A percentile compares a stretch with the other conserved stretches of the same genome.
Conservation (phyloP, 2,888 invertebrate species). For the Argyresthia albistria region DNA sequence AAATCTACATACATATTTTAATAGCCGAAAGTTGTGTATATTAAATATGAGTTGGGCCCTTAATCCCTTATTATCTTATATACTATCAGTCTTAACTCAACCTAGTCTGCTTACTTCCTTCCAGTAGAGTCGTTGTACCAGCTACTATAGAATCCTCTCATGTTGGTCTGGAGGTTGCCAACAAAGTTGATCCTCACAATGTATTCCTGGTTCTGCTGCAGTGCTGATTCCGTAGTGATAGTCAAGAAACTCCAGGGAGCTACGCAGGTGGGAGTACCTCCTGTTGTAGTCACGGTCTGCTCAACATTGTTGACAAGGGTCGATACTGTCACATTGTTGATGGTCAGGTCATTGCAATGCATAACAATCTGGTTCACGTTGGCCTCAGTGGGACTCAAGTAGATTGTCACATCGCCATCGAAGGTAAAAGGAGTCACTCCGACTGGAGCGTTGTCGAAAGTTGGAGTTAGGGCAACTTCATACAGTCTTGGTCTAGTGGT, state of each 20-base stretch:
- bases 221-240: constrained; percentile 21
- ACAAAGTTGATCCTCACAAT: constrained; percentile 74
- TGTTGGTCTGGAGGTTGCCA: constrained; percentile 78
- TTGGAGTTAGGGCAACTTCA: constrained; percentile 60
- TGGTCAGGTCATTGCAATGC: constrained; percentile 47
- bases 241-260: constrained; percentile 35
- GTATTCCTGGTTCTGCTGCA: constrained; percentile 56
- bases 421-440: constrained; percentile 41
- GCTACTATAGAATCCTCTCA: constrained; percentile 87
- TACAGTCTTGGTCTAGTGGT: constrained; percentile 68
- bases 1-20: too few relatives aligned
- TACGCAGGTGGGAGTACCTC: constrained; percentile 28
- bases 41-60: too few relatives aligned
- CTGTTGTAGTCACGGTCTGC: constrained; percentile 18
- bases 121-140: constrained; percentile 76
- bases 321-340: constrained; percentile 53
- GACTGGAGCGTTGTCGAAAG: constrained; percentile 34
- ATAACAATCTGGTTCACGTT: constrained; percentile 37
- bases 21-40: too few relatives aligned
- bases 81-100: neutral
- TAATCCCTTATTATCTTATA: too few relatives aligned
- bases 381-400: constrained; percentile 18
- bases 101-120: constrained; percentile 61
- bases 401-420: constrained; percentile 49
- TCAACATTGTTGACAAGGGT: constrained; percentile 21